phyloP scores from a whole-genome alignment of 2,797 vertebrate genomes.

The Tinamus major region DNA sequence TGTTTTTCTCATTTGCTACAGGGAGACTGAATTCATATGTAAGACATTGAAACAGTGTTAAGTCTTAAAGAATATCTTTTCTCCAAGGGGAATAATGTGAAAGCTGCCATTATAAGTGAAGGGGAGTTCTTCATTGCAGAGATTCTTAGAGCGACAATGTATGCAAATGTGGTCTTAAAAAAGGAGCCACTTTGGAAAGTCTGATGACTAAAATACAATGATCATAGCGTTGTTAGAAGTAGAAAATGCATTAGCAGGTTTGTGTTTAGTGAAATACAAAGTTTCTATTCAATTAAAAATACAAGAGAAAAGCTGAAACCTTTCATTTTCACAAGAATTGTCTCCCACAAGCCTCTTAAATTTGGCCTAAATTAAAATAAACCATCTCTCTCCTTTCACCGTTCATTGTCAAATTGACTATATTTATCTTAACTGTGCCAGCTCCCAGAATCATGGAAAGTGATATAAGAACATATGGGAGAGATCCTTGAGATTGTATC shows the following conservation, averaged over 20 bases:
- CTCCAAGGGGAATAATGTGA: background rate
- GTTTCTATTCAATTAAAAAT: background rate
- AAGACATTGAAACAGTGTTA: slow-evolving; percentile 24
- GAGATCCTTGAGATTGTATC: background rate
- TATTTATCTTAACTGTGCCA: background rate
- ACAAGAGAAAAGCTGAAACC: background rate
- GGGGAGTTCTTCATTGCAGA: slow-evolving; percentile 22
- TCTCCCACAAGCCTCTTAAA: background rate
- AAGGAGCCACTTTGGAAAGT: slow-evolving; percentile 6
- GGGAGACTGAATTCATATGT: slow-evolving; percentile 33
- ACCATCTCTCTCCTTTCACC: background rate
- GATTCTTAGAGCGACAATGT: background rate
- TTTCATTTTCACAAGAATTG: background rate
- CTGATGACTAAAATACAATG: background rate
- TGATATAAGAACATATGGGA: background rate
- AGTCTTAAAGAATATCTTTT: slow-evolving; percentile 36
- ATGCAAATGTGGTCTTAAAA: slow-evolving; percentile 53
- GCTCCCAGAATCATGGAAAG: background rate
- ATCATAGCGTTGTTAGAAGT: background rate
- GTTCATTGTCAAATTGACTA: background rate
- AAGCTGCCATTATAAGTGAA: slow-evolving; percentile 47
- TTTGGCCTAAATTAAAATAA: background rate
- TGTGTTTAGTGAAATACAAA: background rate
- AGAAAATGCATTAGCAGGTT: background rate
- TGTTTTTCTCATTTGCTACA: background rate